Percentiles rank a stretch among this genome's conserved stretches.
Evolutionary conservation across 2,797 vertebrate genomes (phyloP).

Genomic region (Cyclura pinguis): DNA sequence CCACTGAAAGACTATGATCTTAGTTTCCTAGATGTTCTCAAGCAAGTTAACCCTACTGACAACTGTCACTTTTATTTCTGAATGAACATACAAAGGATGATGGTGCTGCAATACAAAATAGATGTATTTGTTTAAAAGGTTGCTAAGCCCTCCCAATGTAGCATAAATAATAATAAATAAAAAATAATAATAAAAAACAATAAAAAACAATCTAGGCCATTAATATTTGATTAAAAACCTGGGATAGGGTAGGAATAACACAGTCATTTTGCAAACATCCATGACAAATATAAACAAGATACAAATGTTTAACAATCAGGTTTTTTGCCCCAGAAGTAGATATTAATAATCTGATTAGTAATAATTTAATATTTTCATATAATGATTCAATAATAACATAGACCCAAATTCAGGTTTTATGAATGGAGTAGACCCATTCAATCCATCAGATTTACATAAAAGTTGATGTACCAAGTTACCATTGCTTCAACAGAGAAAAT

Average conservation of each 20-base stretch:
- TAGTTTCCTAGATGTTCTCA: neutral
- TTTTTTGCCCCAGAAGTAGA: neutral
- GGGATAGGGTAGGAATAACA: neutral
- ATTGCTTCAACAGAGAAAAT: too few species aligned
- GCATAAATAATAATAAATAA: too few species aligned
- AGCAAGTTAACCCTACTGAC: neutral
- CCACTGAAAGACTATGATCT: neutral
- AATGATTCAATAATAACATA: neutral
- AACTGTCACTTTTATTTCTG: neutral
- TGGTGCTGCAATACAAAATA: neutral
- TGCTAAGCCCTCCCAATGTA: too few species aligned
- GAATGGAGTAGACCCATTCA: neutral
- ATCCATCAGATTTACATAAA: too few species aligned
- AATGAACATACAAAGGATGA: neutral
- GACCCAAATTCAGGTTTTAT: too few species aligned
- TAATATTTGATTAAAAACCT: neutral
- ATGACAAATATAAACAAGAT: neutral
- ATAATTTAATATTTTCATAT: neutral
- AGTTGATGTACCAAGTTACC: too few species aligned
- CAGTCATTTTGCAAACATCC: neutral
- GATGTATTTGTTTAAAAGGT: too few species aligned
- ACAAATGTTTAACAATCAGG: neutral
- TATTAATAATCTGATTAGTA: neutral
- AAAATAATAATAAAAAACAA: too few species aligned
- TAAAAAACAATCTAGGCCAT: too few species aligned